Evolutionary conservation across 1,140 invertebrate genomes (phyloP), one percentile per base, ranked within the genome.

Genomic region (Drosophila suzukii): DNA sequence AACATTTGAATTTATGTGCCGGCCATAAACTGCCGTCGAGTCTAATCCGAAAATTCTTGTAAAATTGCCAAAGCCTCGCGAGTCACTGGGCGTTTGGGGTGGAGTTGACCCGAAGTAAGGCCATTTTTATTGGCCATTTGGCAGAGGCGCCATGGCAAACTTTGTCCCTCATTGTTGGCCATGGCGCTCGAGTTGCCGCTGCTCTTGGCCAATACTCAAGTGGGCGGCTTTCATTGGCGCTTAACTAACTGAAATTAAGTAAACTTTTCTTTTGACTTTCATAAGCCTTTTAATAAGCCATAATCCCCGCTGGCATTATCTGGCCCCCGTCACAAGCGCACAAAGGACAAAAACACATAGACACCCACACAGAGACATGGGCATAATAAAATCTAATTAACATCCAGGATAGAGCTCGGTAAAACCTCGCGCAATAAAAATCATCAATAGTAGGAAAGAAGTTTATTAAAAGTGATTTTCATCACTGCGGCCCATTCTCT

Each of bases 221-320:
- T 86, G 83, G 83, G 63, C 75, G 75, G 83, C 78, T 84, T 88
- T 88, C 83, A 84, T 80, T 89, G 76, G 75, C 80, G 83, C 84
- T 89, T 89, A 88, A 88, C 83, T 88, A 88, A 88, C 83, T 89
- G 79, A 89, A 89, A 89, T 89, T 89, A 89, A 89, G 84, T 80
- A 89, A 89, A 89, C 85, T 89, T 89, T 71, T 89, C 84, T 89
- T 89, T 89, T 89, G 84, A 89, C 84, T 89, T 89, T 89, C 84
- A 89, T 89, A 89, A 89, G 84, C 84, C 84, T 89, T 89, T 89
- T 89, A 89, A 89, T 89, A 89, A 89, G 81, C 77, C 77, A 89
- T 84, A 89, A 89, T 89, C 84, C 67, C 84, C 84, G 36, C 68
- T 55, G 84, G 84, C 65, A 82, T 89, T 89, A 68, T 80, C 62